Base-by-base conservation (phyloP, 2,113 vertebrate genomes). In the Amphilophus citrinellus region DNA sequence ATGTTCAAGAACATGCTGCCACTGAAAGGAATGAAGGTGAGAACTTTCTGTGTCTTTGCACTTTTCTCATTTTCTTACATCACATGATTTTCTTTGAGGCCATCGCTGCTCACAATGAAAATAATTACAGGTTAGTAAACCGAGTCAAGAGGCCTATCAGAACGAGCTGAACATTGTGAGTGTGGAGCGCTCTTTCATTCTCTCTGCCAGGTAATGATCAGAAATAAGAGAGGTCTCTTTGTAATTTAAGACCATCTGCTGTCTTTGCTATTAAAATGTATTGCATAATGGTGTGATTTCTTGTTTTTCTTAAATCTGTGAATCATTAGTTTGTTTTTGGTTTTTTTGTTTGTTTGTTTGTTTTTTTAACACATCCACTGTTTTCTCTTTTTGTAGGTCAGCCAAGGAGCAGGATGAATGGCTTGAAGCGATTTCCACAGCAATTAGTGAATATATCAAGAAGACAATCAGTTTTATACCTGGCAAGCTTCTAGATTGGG, bases 141-240 rank as follows among this genome's bases (percentile, higher is more conserved):
- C 98, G 76, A 98, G 95, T 22, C 98, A 98, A 77, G 98, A 99
- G 90, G 98, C 97, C 0, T 98, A 97, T 93, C 98, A 99, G 92
- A 99, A 99, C 80, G 98, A 99, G 89, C 89, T 99, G 87, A 98
- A 97, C 92, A 99, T 99, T 68, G 98, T 99, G 96, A 99, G 98
- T 0, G 98, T 99, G 79, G 98, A 99, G 84, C 97, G 98, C 71
- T 99, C 98, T 84, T 99, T 99, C 88, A 99, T 98, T 88, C 97
- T 99, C 71, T 99, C 98, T 73, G 98, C 98, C 1, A 98, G 97
- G 98, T 99, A 95, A 93, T 83, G 5, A 65, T 57, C 35, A 61
- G 44, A 62, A 61, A 79, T 68, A 42, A 62, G 71, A 84, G 17
- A 44, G 24, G 30, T 44, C 42, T 50, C 17, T 9, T 39, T 68